Conservation (phyloP, 2,888 invertebrate species). For the Fragum sueziense region DNA sequence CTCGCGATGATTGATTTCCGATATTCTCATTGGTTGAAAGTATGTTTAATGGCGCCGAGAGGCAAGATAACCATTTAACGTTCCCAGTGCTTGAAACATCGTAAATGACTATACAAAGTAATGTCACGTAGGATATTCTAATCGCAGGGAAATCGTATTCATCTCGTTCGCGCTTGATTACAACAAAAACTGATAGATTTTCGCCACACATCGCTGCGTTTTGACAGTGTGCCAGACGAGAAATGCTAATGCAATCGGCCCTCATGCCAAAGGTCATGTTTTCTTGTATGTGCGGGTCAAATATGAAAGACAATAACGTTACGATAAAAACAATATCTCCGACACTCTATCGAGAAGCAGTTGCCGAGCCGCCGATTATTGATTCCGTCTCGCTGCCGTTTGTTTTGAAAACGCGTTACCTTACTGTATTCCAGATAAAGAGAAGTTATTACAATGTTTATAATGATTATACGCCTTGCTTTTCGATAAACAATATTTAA, state of each 20-base stretch:
- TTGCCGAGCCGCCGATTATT: not conserved
- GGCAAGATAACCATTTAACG: conserved; percentile 11
- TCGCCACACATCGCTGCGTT: conserved; percentile 7
- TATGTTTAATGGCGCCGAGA: conserved; percentile 16
- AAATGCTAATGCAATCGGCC: conserved; percentile 13
- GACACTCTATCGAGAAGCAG: not conserved
- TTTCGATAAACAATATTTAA: no score
- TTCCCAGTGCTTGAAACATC: no score
- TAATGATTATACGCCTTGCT: no score
- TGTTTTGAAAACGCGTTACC: no score
- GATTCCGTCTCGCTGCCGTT: not conserved
- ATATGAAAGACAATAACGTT: conserved; percentile 4
- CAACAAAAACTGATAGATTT: conserved; percentile 13
- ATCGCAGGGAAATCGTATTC: no score
- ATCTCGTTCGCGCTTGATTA: not conserved
- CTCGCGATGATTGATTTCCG: conserved; percentile 18
- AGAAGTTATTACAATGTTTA: not conserved
- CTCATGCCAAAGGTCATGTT: conserved; percentile 2
- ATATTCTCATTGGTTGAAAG: conserved; percentile 6
- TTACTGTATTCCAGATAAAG: no score
- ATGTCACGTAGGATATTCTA: no score
- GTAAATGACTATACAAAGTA: no score
- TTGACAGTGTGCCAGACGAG: conserved; percentile 17
- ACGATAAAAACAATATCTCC: not conserved
- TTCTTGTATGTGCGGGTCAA: conserved; percentile 11